These are phyloP conservation scores for Ptychobarbus kaznakovi DNA, from an alignment of 2,797 vertebrate genomes.

Conservation along the genomic window DNA sequence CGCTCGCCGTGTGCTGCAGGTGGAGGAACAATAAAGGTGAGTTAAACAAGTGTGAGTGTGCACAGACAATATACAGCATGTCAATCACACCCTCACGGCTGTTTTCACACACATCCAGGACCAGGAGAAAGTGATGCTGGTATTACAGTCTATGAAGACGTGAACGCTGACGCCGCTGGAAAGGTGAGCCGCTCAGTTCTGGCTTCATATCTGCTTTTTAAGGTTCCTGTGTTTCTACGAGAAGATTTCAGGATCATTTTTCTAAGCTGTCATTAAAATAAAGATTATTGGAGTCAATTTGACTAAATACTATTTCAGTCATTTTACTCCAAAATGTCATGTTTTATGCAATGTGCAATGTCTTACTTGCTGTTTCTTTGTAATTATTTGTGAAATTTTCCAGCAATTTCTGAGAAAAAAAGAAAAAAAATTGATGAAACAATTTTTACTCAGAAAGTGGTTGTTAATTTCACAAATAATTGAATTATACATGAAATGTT, in stretches of 20 bases:
- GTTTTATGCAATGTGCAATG: neutral
- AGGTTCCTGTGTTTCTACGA: no score
- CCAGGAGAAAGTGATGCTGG: neutral
- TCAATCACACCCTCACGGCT: neutral
- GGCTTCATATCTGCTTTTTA: neutral
- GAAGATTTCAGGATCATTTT: neutral
- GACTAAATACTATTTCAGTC: no score
- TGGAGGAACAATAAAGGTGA: neutral
- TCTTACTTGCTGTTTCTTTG: neutral
- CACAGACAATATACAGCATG: neutral
- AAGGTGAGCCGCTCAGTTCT: neutral
- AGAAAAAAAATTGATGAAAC: no score
- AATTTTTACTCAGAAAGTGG: no score
- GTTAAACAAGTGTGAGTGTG: neutral
- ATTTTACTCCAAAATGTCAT: no score
- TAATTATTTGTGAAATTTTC: neutral
- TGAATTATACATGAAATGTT: no score
- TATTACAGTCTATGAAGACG: conserved; percentile 48
- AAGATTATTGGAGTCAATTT: neutral
- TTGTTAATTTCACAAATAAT: neutral
- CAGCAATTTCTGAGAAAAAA: neutral
- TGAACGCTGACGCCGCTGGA: neutral
- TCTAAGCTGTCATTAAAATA: neutral
- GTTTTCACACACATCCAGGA: neutral
- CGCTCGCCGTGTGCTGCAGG: neutral